Percentiles rank a stretch among this genome's conserved stretches.
phyloP scores from a whole-genome alignment of 2,113 vertebrate species.

The Anoura caudifer region DNA sequence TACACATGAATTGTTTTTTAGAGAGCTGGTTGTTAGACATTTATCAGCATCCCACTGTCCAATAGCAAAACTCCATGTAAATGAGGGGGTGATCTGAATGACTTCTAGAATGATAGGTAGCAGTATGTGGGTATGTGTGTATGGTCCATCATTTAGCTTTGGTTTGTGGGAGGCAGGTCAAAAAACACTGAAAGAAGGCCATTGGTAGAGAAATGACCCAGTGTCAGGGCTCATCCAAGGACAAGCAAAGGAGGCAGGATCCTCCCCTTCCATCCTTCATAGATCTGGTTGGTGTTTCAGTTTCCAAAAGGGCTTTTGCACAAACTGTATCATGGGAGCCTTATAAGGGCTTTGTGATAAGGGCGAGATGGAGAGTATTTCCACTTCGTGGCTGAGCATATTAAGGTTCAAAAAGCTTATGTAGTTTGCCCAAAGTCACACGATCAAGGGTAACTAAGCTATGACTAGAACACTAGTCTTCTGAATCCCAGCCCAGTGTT shows the following conservation, averaged over 20 bases:
- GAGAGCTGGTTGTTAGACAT: not conserved
- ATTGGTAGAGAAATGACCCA: fast-evolving
- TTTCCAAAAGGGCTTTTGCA: not conserved
- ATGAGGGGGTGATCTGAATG: not conserved
- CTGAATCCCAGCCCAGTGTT: not conserved
- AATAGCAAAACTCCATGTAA: not conserved
- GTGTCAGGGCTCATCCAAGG: not conserved
- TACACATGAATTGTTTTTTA: not conserved
- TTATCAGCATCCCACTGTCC: not conserved
- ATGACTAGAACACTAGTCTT: not conserved
- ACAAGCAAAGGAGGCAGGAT: not conserved
- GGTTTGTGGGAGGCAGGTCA: not conserved
- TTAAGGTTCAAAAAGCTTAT: not conserved
- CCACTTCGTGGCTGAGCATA: not conserved
- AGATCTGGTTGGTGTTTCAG: not conserved
- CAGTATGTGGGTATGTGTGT: fast-evolving
- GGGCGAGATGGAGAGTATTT: fast-evolving
- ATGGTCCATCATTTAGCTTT: not conserved
- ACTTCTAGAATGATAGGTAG: not conserved
- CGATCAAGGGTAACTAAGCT: fast-evolving
- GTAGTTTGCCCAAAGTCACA: not conserved
- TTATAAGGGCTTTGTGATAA: not conserved
- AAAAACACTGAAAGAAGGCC: not conserved
- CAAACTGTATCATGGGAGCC: not conserved
- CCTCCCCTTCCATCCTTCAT: fast-evolving